Percentiles rank a stretch among this genome's conserved stretches.
Conservation (phyloP, 2,797 vertebrate genomes). For the Phalloptychus januarius region DNA sequence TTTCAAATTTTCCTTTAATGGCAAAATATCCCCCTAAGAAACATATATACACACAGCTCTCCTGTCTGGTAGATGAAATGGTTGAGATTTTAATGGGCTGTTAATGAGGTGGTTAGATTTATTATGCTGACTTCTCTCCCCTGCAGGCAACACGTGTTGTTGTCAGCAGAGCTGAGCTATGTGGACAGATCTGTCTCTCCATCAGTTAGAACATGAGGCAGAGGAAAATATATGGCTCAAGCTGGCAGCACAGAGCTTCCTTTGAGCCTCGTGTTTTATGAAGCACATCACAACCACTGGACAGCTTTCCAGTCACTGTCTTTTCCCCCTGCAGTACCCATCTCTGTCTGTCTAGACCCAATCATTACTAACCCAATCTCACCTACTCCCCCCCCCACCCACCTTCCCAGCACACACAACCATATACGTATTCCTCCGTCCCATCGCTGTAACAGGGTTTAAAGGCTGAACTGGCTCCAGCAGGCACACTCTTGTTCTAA, state of each 20-base stretch:
- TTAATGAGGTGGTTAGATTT: conserved; percentile 75
- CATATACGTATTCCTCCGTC: conserved; percentile 25
- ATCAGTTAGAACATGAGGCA: conserved; percentile 37
- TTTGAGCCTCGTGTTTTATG: conserved; percentile 10
- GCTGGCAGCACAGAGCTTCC: conserved; percentile 29
- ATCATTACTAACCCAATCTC: conserved; percentile 55
- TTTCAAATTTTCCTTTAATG: conserved; percentile 47
- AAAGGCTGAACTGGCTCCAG: conserved; percentile 41
- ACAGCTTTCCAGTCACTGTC: conserved; percentile 53
- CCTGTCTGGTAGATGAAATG: conserved; percentile 65
- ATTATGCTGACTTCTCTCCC: conserved; percentile 55
- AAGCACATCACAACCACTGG: conserved; percentile 73
- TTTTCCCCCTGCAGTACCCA: conserved; percentile 44
- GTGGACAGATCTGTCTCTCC: conserved; percentile 50
- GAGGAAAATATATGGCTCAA: conserved; percentile 22
- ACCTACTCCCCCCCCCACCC: conserved; percentile 25
- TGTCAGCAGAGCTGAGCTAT: conserved; percentile 67
- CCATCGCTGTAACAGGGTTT: conserved; percentile 64
- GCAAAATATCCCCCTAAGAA: conserved; percentile 38
- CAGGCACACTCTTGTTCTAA: conserved; percentile 39
- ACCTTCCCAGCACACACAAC: conserved; percentile 1
- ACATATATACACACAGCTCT: conserved; percentile 53
- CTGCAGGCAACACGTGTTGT: conserved; percentile 69
- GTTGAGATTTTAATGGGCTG: conserved; percentile 72
- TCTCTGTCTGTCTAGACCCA: conserved; percentile 50